phyloP scores from a whole-genome alignment of 2,113 vertebrate genomes.

The Fregetta grallaria region DNA sequence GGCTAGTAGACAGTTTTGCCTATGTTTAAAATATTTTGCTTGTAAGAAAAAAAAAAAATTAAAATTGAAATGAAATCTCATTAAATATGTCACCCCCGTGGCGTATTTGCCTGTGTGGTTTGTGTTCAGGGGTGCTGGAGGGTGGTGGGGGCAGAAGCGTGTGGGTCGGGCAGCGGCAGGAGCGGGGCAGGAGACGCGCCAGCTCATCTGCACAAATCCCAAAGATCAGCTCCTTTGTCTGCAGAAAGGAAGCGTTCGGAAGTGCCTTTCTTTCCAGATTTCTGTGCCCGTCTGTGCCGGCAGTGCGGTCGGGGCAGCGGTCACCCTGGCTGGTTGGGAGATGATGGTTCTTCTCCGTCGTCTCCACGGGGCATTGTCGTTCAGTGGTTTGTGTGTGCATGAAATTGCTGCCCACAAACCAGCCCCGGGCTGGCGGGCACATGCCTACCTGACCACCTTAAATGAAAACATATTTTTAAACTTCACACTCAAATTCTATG shows the following conservation, averaged over 20 bases:
- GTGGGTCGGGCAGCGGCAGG: background rate
- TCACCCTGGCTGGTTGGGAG: rapidly evolving
- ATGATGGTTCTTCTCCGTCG: background rate
- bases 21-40: background rate
- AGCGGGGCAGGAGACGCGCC: background rate
- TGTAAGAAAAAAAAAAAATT: background rate
- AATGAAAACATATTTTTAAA: background rate
- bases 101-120: rapidly evolving
- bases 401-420: background rate
- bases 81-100: rapidly evolving
- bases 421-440: rapidly evolving
- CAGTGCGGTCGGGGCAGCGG: rapidly evolving
- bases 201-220: background rate
- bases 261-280: background rate
- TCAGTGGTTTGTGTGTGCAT: background rate
- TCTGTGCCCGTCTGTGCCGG: background rate
- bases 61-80: rapidly evolving
- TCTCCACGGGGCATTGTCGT: rapidly evolving
- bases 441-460: background rate
- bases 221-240: background rate
- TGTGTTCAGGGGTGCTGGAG: background rate
- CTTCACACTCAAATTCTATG: rapidly evolving
- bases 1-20: background rate
- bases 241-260: background rate
- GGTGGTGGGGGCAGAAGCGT: background rate